Evolutionary conservation across 2,888 invertebrate species (phyloP).

Genomic region (Sphinx pinastri): DNA sequence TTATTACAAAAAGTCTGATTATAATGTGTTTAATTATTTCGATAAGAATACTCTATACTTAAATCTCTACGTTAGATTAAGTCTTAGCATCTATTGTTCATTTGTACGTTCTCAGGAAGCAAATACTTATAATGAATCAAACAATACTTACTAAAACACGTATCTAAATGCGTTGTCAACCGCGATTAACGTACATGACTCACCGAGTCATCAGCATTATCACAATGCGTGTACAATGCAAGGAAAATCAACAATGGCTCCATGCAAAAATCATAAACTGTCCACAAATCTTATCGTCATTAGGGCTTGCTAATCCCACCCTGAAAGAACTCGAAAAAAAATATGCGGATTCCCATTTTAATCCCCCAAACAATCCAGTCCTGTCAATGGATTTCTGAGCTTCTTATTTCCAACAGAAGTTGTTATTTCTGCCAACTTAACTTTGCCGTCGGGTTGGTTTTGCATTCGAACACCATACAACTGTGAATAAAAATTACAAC

Average conservation of each 20-base stretch:
- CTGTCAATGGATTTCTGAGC: slow-evolving; percentile 29
- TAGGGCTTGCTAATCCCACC: slow-evolving; percentile 61
- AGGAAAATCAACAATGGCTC: slow-evolving; percentile 40
- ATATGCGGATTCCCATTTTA: slow-evolving; percentile 27
- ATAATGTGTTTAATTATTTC: no score
- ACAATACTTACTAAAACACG: slow-evolving; percentile 10
- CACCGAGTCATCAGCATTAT: slow-evolving; percentile 33
- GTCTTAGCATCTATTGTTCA: neutral
- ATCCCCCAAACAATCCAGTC: slow-evolving; percentile 29
- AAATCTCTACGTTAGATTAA: neutral
- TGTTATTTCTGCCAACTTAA: slow-evolving; percentile 22
- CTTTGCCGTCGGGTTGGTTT: slow-evolving; percentile 10
- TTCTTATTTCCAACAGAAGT: slow-evolving; percentile 28
- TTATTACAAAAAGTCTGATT: no score
- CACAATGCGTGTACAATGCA: slow-evolving; percentile 34
- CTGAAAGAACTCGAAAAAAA: slow-evolving; percentile 21
- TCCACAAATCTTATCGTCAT: slow-evolving; percentile 70
- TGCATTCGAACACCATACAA: neutral
- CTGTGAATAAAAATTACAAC: neutral
- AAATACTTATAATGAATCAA: slow-evolving; percentile 12
- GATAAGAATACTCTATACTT: no score
- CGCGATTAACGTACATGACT: slow-evolving; percentile 34
- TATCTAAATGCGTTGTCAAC: slow-evolving; percentile 19
- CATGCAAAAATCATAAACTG: slow-evolving; percentile 54
- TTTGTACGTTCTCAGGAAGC: slow-evolving; percentile 1